phyloP scores from a whole-genome alignment of 2,888 invertebrate genomes.

The Cephus nigrinus region DNA sequence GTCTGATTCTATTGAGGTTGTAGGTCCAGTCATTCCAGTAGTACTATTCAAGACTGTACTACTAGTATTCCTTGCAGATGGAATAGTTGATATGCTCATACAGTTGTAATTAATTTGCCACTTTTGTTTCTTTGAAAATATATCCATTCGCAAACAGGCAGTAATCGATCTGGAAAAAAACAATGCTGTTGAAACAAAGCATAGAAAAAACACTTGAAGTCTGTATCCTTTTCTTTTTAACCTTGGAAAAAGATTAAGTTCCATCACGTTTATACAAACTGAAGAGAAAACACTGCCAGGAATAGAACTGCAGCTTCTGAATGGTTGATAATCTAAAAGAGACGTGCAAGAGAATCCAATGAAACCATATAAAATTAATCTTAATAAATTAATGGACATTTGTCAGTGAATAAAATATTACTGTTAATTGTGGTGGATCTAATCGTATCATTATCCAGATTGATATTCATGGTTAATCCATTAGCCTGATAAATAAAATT shows the following conservation, averaged over 20 bases:
- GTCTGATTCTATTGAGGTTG: neutral
- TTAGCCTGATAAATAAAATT: constrained; percentile 49
- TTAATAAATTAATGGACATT: no score
- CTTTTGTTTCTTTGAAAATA: constrained; percentile 42
- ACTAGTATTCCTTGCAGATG: constrained; percentile 21
- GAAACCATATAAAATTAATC: no score
- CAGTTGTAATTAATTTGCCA: constrained; percentile 56
- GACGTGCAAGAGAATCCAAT: neutral
- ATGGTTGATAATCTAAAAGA: constrained; percentile 44
- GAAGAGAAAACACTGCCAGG: constrained; percentile 53
- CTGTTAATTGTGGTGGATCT: constrained; percentile 41
- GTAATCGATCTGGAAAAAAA: constrained; percentile 44
- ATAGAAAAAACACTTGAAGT: neutral
- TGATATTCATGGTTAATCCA: constrained; percentile 46
- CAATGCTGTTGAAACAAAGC: neutral
- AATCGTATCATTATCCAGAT: constrained; percentile 40
- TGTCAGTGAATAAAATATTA: constrained; percentile 20
- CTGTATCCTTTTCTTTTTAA: constrained; percentile 19
- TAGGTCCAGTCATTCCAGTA: constrained; percentile 5
- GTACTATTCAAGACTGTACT: constrained; percentile 4
- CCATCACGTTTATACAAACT: constrained; percentile 49
- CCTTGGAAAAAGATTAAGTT: constrained; percentile 47
- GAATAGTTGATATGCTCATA: constrained; percentile 41
- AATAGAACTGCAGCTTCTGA: constrained; percentile 47
- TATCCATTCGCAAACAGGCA: constrained; percentile 47